Evolutionary conservation across 1,140 invertebrate genomes (phyloP).

Genomic region (Antheraea pernyi): DNA sequence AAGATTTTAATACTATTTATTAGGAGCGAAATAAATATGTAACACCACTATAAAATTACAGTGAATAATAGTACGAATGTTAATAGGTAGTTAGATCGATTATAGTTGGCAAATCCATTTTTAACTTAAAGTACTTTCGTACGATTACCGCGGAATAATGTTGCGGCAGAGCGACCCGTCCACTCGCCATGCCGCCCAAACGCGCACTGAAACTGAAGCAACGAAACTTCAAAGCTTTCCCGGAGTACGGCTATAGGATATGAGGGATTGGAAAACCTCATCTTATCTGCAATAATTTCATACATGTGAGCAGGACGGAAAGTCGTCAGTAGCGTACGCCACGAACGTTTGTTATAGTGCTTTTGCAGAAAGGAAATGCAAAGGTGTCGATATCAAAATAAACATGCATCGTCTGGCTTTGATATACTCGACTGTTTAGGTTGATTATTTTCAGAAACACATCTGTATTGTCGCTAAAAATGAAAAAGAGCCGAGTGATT

Average conservation of each 20-base stretch:
- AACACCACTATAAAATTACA: constrained; percentile 20
- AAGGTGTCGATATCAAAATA: constrained; percentile 67
- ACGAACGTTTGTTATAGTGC: constrained; percentile 1
- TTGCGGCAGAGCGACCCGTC: constrained; percentile 38
- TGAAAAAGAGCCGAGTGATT: not conserved
- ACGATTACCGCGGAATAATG: constrained; percentile 38
- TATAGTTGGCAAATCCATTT: constrained; percentile 12
- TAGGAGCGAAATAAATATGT: constrained; percentile 40
- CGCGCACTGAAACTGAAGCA: constrained; percentile 51
- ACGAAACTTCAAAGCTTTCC: constrained; percentile 42
- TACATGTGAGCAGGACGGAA: constrained; percentile 39
- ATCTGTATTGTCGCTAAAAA: not conserved
- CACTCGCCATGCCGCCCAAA: constrained; percentile 52
- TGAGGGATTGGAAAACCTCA: constrained; percentile 51
- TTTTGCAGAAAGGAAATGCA: constrained; percentile 55
- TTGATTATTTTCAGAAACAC: not conserved
- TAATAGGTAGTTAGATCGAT: constrained; percentile 13
- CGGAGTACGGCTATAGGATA: constrained; percentile 19
- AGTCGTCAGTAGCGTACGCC: not conserved
- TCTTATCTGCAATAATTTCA: constrained; percentile 28
- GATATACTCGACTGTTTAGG: not conserved
- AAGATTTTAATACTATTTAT: not conserved
- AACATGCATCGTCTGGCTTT: constrained; percentile 41
- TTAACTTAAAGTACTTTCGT: constrained; percentile 32
- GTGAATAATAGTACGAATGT: not conserved